Base-by-base conservation (phyloP, 2,888 invertebrate species). In the Sarcophaga caerulescens region DNA sequence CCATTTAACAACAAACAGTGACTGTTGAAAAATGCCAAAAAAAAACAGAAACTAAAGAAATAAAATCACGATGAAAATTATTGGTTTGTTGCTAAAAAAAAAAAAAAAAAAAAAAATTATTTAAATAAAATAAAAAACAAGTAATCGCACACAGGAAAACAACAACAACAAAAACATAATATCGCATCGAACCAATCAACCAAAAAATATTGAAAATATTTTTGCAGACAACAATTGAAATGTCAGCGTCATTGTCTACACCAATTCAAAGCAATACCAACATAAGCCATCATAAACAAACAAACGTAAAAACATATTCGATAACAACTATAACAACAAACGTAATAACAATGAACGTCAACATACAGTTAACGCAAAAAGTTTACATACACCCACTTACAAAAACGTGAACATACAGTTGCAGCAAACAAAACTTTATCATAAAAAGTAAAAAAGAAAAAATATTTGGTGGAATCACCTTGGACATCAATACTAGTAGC, bases 121-220 rank as follows among this genome's bases (percentile, higher is more conserved):
- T n/a, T n/a, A 59, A 3, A 47, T 25, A 14, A 47, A 8, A 47
- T 14, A 47, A 6, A 52, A 52, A 52, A 52, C 14, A 2, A 52
- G 44, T 63, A 73, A 83, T 73, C 59, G 59, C 59, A 25, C 77
- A 68, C 21, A 47, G n/a, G 60, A 73, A 78, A 60, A 35, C 66
- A 74, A 35, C 81, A 74, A 81, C 35, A 45, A 66, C 14, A 80
- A 80, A 73, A 47, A 6, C 5, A 35, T 10, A 35, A 35, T 35
- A 35, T 35, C 10, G 35, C 45, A 66, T 4, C 14, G 21, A 17
- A 81, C 60, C 68, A 74, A 73, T 66, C 81, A 81, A 68, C 44
- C 21, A 60, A 68, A 74, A 68, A 52, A 35, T 35, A 35, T 52
- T 14, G 23, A 35, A 78, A 71, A 62, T 69, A 45, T 11, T 71